phyloP scores from a whole-genome alignment of 2,797 vertebrate species.

The Cuculus canorus region DNA sequence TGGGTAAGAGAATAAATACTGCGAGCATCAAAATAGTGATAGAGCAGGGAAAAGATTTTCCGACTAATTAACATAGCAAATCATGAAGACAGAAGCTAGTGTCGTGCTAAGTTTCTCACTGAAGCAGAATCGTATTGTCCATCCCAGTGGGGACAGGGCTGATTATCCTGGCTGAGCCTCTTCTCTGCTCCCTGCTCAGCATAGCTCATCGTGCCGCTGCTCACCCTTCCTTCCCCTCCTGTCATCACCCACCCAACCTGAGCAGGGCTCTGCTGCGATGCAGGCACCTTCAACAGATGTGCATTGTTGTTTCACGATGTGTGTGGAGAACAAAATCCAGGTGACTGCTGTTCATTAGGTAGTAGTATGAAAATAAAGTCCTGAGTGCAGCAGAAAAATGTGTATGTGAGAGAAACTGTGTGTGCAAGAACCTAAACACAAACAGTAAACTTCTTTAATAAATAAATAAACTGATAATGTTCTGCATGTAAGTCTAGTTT shows the following conservation, averaged over 20 bases:
- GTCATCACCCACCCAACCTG: rapidly evolving
- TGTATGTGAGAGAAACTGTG: not conserved
- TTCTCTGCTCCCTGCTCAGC: rapidly evolving
- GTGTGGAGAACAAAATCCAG: not conserved
- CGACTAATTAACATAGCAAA: not conserved
- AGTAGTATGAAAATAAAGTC: not conserved
- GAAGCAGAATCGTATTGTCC: rapidly evolving
- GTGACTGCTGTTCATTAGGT: rapidly evolving
- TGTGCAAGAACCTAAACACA: not conserved
- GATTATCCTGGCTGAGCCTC: not conserved
- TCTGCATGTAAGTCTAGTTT: not conserved
- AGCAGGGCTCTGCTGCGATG: rapidly evolving
- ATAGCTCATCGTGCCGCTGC: rapidly evolving
- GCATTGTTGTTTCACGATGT: rapidly evolving
- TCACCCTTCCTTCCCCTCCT: not conserved
- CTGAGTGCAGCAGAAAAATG: rapidly evolving
- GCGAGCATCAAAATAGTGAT: not conserved
- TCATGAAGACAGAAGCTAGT: rapidly evolving
- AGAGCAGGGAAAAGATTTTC: not conserved
- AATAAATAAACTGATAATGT: not conserved
- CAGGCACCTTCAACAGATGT: rapidly evolving
- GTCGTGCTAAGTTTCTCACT: rapidly evolving
- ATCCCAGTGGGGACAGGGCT: rapidly evolving
- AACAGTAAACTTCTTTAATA: not conserved
- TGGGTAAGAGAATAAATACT: not conserved